These are phyloP conservation scores for Scotopteryx bipunctaria DNA, from an alignment of 2,888 invertebrate species.

Conservation along the genomic window DNA sequence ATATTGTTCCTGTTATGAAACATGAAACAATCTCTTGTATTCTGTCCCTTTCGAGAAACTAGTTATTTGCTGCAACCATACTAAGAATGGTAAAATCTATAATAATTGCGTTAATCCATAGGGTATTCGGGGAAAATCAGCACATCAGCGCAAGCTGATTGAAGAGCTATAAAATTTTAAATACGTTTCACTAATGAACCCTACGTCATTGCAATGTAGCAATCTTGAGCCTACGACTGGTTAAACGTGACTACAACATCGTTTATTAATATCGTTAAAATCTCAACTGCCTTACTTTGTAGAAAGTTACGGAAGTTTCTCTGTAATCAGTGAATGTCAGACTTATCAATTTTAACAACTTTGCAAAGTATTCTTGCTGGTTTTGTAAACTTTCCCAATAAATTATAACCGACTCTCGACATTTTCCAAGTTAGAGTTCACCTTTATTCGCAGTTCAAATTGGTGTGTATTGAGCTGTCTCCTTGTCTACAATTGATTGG, in stretches of 20 bases:
- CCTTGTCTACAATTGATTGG: too few species aligned
- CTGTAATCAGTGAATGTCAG: conserved; percentile 31
- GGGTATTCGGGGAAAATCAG: too few species aligned
- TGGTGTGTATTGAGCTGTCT: conserved; percentile 2
- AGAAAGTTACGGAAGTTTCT: conserved; percentile 21
- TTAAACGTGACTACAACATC: neutral
- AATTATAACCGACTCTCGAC: conserved; percentile 28
- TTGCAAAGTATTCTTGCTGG: conserved; percentile 26
- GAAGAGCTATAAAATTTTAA: neutral
- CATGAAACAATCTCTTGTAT: conserved; percentile 23
- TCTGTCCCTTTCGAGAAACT: conserved; percentile 1
- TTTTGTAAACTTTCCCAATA: conserved; percentile 32
- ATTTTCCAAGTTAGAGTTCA: conserved; percentile 20
- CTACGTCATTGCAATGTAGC: conserved; percentile 4
- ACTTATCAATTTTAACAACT: conserved; percentile 37
- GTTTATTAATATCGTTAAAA: conserved; percentile 10
- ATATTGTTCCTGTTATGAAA: conserved; percentile 29
- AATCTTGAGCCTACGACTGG: neutral
- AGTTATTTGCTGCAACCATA: neutral
- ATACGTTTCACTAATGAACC: conserved; percentile 8
- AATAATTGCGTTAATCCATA: too few species aligned
- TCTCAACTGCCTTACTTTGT: conserved; percentile 10
- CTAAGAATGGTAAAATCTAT: too few species aligned
- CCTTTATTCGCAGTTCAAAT: conserved; percentile 11
- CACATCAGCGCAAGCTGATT: too few species aligned